Evolutionary conservation across 2,888 invertebrate genomes (phyloP).

Genomic region (Synergus laeviventris): DNA sequence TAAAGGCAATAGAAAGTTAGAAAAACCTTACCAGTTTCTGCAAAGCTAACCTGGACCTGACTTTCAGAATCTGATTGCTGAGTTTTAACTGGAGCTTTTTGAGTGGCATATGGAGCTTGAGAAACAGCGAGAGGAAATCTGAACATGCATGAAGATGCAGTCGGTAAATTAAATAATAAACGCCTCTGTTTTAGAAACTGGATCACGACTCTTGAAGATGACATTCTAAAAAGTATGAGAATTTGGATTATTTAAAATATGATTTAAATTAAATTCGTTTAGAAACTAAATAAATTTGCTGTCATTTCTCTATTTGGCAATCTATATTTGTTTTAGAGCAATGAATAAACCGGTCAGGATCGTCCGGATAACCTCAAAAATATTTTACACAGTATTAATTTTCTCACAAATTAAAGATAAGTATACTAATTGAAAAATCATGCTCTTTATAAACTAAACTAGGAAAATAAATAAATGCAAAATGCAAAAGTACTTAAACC

Average conservation of each 20-base stretch:
- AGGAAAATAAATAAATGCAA: background rate
- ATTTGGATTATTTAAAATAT: background rate
- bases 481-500: background rate
- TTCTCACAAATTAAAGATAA: background rate
- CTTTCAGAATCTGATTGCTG: constrained; percentile 53
- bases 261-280: background rate
- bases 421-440: background rate
- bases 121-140: constrained; percentile 44
- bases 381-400: background rate
- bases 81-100: constrained; percentile 60
- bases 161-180: constrained; percentile 47
- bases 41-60: constrained; percentile 65
- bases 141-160: constrained; percentile 46
- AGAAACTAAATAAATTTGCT: constrained; percentile 7
- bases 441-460: background rate
- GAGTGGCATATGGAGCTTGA: constrained; percentile 55
- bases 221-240: constrained; percentile 61
- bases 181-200: constrained; percentile 57
- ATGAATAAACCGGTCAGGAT: background rate
- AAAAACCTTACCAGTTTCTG: constrained; percentile 70
- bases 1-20: background rate
- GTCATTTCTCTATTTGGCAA: background rate
- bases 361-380: background rate
- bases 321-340: no score
- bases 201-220: constrained; percentile 60